phyloP scores from a whole-genome alignment of 2,888 invertebrate genomes.

The Seladonia tumulorum region DNA sequence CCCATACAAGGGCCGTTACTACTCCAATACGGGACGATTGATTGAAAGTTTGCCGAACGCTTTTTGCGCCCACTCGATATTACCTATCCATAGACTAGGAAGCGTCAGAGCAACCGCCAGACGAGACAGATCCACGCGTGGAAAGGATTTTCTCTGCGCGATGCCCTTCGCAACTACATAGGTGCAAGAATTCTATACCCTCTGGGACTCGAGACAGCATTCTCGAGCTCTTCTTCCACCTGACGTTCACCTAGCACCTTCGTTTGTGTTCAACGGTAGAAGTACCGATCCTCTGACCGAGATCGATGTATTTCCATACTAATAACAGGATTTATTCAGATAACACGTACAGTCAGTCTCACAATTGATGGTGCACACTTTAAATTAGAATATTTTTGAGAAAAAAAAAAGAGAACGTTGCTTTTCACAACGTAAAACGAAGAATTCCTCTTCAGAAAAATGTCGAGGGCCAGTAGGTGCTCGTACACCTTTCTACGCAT shows the following conservation, averaged over 20 bases:
- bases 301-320: no score
- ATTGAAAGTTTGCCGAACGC: conserved; percentile 74
- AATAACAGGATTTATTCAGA: no score
- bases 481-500: neutral
- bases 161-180: neutral
- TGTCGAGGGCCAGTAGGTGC: neutral
- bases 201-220: no score
- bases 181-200: neutral
- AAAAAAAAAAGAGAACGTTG: no score
- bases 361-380: no score
- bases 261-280: neutral
- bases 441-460: neutral
- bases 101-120: neutral
- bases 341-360: no score
- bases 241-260: neutral
- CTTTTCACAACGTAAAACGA: neutral
- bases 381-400: no score
- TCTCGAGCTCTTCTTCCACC: neutral
- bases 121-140: neutral
- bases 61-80: conserved; percentile 66
- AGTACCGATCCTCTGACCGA: neutral
- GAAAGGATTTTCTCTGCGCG: neutral
- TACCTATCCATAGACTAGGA: conserved; percentile 49
- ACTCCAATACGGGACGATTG: conserved; percentile 74
- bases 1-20: conserved; percentile 80